Conservation (phyloP, 2,113 vertebrate species). For the Clarias magur region DNA sequence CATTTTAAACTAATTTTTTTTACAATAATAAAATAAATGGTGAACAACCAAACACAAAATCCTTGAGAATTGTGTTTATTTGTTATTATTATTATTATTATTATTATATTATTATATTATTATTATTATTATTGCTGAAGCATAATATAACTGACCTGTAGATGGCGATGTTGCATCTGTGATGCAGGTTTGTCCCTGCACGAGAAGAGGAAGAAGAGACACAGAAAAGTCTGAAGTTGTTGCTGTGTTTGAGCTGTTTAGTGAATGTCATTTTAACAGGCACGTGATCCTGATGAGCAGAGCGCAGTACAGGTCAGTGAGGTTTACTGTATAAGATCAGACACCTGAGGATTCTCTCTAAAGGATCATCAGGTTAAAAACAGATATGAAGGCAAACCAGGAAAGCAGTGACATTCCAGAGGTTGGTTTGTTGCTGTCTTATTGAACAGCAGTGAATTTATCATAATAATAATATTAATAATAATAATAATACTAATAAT, state of each 20-base stretch:
- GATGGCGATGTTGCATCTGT: slow-evolving; percentile 25
- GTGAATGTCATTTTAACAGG: not conserved
- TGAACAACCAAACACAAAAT: too few species aligned
- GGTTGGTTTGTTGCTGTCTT: not conserved
- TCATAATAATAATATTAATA: not conserved
- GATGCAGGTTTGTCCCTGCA: not conserved
- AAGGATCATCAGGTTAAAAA: not conserved
- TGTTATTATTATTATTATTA: too few species aligned
- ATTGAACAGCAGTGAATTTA: not conserved
- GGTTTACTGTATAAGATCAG: too few species aligned
- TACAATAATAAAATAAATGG: too few species aligned
- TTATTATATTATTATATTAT: too few species aligned
- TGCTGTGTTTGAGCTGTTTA: not conserved
- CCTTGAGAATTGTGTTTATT: too few species aligned
- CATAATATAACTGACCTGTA: not conserved
- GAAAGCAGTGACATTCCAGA: not conserved
- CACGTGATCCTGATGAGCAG: too few species aligned
- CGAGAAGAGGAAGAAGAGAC: slow-evolving; percentile 19
- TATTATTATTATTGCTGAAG: too few species aligned
- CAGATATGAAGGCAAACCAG: not conserved
- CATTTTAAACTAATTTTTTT: too few species aligned
- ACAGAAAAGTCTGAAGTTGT: not conserved
- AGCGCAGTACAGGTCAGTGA: too few species aligned
- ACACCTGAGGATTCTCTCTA: too few species aligned
- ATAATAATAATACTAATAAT: too few species aligned